phyloP scores from a whole-genome alignment of 2,888 invertebrate genomes.

The Hypomecis atomaria region DNA sequence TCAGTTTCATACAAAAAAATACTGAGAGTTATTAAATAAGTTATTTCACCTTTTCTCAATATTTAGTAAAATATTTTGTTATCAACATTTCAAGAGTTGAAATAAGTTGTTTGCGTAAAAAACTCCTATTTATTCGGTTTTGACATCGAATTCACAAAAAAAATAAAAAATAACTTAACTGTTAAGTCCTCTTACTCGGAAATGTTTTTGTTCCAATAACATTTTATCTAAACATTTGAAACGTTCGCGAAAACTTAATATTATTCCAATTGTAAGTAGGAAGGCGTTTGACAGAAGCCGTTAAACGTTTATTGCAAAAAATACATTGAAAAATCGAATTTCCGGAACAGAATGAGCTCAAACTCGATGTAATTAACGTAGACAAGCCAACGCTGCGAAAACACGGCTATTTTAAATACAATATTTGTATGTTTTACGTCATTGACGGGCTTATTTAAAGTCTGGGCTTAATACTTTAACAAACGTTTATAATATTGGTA shows the following conservation, averaged over 20 bases:
- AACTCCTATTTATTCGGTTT: too few relatives aligned
- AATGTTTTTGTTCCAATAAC: not conserved
- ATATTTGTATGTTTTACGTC: not conserved
- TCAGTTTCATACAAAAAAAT: too few relatives aligned
- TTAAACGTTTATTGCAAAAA: conserved; percentile 21
- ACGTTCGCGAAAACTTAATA: conserved; percentile 5
- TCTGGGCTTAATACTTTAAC: too few relatives aligned
- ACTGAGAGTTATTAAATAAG: too few relatives aligned
- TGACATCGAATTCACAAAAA: too few relatives aligned
- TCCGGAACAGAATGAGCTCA: conserved; percentile 32
- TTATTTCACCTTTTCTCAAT: too few relatives aligned
- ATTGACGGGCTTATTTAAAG: not conserved
- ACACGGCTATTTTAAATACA: not conserved
- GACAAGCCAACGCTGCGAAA: conserved; percentile 12
- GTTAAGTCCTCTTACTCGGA: too few relatives aligned
- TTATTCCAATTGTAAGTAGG: conserved; percentile 4
- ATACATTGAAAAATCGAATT: conserved; percentile 35
- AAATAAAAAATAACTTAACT: too few relatives aligned
- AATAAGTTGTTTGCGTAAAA: too few relatives aligned
- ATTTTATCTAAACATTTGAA: not conserved
- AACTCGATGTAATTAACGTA: conserved; percentile 26
- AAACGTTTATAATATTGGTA: too few relatives aligned
- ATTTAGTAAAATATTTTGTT: too few relatives aligned
- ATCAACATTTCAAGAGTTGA: too few relatives aligned
- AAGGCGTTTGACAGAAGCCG: conserved; percentile 1